Conservation (phyloP, 1,140 invertebrate genomes). For the Bombus superbus region DNA sequence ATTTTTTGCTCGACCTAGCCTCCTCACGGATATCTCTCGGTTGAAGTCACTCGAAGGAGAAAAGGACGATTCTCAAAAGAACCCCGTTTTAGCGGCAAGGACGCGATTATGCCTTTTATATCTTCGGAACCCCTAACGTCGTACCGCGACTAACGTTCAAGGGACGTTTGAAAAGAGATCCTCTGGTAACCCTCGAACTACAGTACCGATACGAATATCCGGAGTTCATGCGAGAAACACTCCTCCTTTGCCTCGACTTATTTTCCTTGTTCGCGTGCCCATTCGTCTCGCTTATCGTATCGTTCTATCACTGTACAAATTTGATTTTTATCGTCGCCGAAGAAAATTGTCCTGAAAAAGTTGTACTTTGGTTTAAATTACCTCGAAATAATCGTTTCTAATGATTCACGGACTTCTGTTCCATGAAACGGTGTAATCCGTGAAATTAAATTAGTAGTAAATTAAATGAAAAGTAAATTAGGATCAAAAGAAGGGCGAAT, state of each 20-base stretch:
- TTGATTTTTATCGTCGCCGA: neutral
- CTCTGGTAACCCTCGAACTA: neutral
- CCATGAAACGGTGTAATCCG: neutral
- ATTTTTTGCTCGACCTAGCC: constrained; percentile 48
- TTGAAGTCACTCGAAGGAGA: constrained; percentile 28
- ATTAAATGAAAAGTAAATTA: too few relatives aligned
- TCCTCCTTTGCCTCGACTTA: neutral
- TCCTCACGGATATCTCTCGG: constrained; percentile 36
- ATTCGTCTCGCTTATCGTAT: neutral
- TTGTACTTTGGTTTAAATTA: too few relatives aligned
- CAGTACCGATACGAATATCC: neutral
- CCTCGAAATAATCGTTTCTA: neutral
- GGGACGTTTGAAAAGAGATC: constrained; percentile 22
- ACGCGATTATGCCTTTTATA: constrained; percentile 54
- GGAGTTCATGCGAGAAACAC: neutral
- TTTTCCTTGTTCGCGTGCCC: neutral
- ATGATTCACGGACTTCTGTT: neutral
- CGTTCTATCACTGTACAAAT: too few relatives aligned
- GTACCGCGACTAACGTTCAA: constrained; percentile 21
- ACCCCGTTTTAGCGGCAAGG: constrained; percentile 38
- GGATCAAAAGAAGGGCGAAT: too few relatives aligned
- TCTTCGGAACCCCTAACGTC: constrained; percentile 45
- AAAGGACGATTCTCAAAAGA: constrained; percentile 45
- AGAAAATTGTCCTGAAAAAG: neutral
- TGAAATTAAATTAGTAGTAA: neutral